Evolutionary conservation across 2,113 vertebrate species (phyloP).

Genomic region (Sinocyclocheilus rhinocerous): DNA sequence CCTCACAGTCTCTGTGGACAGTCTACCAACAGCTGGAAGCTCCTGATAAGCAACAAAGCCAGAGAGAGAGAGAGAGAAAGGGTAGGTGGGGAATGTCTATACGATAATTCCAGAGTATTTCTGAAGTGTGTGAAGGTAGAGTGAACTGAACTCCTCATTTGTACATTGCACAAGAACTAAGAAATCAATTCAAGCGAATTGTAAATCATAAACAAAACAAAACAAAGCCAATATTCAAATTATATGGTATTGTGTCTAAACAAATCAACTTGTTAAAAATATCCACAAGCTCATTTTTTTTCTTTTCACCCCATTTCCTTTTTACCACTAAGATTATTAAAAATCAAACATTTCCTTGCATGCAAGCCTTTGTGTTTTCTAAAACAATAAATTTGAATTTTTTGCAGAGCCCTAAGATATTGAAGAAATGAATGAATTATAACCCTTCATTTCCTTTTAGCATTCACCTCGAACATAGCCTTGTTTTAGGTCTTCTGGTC

Average conservation of each 20-base stretch:
- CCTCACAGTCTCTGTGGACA: constrained; percentile 65
- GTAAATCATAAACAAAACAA: neutral
- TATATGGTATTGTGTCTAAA: no score
- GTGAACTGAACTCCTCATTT: neutral
- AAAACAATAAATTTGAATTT: neutral
- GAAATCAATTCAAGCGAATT: neutral
- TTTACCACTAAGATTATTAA: neutral
- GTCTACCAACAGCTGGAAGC: constrained; percentile 71
- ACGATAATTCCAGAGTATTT: neutral
- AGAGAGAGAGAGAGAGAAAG: constrained; percentile 51
- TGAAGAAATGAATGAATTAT: neutral
- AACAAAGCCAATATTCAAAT: no score
- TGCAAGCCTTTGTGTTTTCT: neutral
- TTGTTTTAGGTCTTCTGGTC: neutral
- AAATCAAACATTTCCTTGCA: neutral
- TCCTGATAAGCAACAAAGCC: constrained; percentile 76
- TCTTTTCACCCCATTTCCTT: no score
- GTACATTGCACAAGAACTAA: neutral
- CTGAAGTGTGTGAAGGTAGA: neutral
- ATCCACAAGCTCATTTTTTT: no score
- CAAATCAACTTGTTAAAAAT: no score
- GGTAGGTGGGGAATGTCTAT: constrained; percentile 44
- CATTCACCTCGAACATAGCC: neutral
- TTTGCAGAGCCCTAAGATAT: neutral
- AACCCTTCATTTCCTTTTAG: neutral